Percentiles rank a stretch among this genome's conserved stretches.
Evolutionary conservation across 1,140 invertebrate species (phyloP).

Genomic region (Drepana arcuata): DNA sequence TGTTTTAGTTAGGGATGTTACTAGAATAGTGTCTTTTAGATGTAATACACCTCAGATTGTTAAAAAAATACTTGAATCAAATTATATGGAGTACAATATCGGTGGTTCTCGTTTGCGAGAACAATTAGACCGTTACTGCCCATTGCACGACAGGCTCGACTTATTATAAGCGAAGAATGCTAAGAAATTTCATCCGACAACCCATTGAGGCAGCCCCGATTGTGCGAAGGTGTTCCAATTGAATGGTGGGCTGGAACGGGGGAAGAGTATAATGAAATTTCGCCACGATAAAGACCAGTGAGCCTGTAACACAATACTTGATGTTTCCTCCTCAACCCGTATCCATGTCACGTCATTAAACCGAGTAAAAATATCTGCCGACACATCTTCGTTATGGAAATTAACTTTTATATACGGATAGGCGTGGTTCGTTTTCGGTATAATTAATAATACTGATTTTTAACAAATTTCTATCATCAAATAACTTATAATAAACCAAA

Average conservation of each 20-base stretch:
- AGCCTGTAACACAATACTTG: constrained; percentile 65
- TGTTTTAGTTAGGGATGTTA: too few species aligned
- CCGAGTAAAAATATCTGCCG: constrained; percentile 60
- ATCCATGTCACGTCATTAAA: constrained; percentile 66
- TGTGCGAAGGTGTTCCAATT: constrained; percentile 68
- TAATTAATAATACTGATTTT: too few species aligned
- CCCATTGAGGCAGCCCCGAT: constrained; percentile 65
- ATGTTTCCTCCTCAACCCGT: constrained; percentile 62
- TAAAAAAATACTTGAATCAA: too few species aligned
- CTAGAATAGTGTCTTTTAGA: too few species aligned
- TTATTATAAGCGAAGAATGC: constrained; percentile 64
- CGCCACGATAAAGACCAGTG: constrained; percentile 63
- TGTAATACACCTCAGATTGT: too few species aligned
- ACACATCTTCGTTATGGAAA: constrained; percentile 58
- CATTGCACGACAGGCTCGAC: constrained; percentile 59
- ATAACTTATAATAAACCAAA: too few species aligned
- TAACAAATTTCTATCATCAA: too few species aligned
- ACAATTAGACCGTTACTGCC: constrained; percentile 66
- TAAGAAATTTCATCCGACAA: constrained; percentile 70
- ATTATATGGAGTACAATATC: too few species aligned
- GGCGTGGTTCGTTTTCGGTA: too few species aligned
- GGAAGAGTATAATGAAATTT: constrained; percentile 69
- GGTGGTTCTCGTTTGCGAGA: constrained; percentile 56
- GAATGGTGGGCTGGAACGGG: constrained; percentile 61
- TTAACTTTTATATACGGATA: too few species aligned